phyloP scores from a whole-genome alignment of 64 coral and sea anemone species.

The Dendrophyllia cribrosa region DNA sequence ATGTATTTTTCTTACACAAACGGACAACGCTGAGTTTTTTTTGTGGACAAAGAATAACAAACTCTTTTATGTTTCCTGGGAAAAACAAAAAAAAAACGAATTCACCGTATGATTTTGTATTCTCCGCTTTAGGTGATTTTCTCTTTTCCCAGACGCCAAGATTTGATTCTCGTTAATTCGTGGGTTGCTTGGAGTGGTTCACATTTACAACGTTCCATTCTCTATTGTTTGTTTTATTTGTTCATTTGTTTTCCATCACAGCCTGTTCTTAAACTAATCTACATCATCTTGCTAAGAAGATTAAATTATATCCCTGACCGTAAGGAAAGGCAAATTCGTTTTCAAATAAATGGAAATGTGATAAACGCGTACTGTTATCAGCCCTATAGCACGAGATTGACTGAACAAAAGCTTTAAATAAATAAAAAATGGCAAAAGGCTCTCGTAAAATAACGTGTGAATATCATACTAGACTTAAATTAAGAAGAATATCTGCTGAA shows the following conservation, averaged over 20 bases:
- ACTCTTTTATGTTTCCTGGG: background rate
- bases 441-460: background rate
- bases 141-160: no score
- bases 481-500: background rate
- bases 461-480: background rate
- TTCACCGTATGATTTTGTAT: background rate
- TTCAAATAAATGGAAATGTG: background rate
- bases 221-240: conserved; percentile 11
- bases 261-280: conserved; percentile 18
- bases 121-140: background rate
- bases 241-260: conserved; percentile 30
- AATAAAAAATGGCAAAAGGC: background rate
- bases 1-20: conserved; percentile 50
- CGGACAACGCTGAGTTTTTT: conserved; percentile 47
- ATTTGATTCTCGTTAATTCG: background rate
- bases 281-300: conserved; percentile 35
- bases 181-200: background rate
- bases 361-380: conserved; percentile 11
- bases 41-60: conserved; percentile 6
- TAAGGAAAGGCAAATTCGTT: conserved; percentile 15
- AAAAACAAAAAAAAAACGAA: background rate
- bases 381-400: background rate
- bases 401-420: background rate
- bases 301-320: background rate
- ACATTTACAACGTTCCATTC: background rate